Evolutionary conservation across 2,888 invertebrate species (phyloP), one percentile per base, ranked within the genome.

Genomic region (Lepidonotus clava): DNA sequence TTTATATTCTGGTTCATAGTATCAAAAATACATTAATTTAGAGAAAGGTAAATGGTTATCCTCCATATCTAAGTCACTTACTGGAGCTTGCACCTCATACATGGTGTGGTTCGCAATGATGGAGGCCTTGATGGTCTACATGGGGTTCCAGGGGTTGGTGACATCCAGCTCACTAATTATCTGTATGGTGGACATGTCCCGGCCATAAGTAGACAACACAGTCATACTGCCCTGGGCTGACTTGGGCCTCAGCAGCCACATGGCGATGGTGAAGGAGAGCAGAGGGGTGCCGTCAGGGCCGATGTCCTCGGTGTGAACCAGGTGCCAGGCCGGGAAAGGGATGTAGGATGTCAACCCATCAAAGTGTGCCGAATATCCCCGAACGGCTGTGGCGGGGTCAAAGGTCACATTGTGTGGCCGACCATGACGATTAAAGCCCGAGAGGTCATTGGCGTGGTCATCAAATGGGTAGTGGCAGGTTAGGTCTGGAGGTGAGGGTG

Each of bases 211-310:
- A 6, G 80, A 80, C 41, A 80, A 32, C 14, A 80, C 51, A 18
- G 80, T 80, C 80, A 80, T 80, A 34, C 46, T 46, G 51, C 46
- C 80, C 8, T 8, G 6, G 24, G 80, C 46, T 0, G 40, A n/a
- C 46, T 41, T n/a, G 1, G 80, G 80, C 28, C 80, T 18, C 41
- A 80, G 80, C 0, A 80, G 11, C 80, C 80, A 80, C 46, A 80
- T 41, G 28, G 51, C 80, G 24, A 80, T 28, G 1, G 80, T 80
- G 80, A 80, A 80, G 80, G 80, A 80, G 41, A 80, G 80, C 11
- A 80, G 41, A 18, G 80, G 80, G 2, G 28, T 80, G 41, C 80
- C 80, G 28, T 51, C 51, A 34, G 80, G 80, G 2, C 80, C 51
- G 18, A 80, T 46, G 80, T 80, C 11, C 18, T 46, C 80, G 8